Conservation (phyloP, 35 echinoderm and acorn worm species). For the Lytechinus variegatus region DNA sequence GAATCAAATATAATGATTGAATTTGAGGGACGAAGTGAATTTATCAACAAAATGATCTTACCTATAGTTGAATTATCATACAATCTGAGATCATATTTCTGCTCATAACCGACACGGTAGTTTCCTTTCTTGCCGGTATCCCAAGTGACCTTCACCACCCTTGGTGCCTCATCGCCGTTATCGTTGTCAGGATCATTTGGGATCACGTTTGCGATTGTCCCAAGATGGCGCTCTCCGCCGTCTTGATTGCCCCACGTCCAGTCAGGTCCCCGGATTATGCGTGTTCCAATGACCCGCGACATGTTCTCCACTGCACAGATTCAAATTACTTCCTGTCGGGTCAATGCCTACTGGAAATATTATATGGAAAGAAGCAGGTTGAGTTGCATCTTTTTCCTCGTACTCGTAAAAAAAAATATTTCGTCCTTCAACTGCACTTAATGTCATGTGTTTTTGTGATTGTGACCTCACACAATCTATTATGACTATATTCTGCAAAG, state of each 20-base stretch:
- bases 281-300: conserved; percentile 27
- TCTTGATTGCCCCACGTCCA: conserved; percentile 69
- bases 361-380: background rate
- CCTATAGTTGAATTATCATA: conserved; percentile 63
- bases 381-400: too few relatives aligned
- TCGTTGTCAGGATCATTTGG: background rate
- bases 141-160: conserved; percentile 60
- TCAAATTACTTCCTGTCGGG: background rate
- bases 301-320: background rate
- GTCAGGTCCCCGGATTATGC: conserved; percentile 71
- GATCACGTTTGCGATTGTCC: conserved; percentile 53
- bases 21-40: too few relatives aligned
- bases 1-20: too few relatives aligned
- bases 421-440: too few relatives aligned
- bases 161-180: conserved; percentile 30
- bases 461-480: background rate
- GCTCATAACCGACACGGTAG: conserved; percentile 44
- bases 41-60: background rate
- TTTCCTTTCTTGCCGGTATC: conserved; percentile 62
- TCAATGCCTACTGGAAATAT: background rate
- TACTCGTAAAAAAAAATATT: too few relatives aligned
- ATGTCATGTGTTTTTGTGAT: background rate
- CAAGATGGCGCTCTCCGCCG: conserved; percentile 63
- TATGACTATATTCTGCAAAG: background rate
- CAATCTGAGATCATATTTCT: conserved; percentile 55